These are phyloP conservation scores for Abramis brama DNA, from an alignment of 2,113 vertebrate species.

Conservation along the genomic window DNA sequence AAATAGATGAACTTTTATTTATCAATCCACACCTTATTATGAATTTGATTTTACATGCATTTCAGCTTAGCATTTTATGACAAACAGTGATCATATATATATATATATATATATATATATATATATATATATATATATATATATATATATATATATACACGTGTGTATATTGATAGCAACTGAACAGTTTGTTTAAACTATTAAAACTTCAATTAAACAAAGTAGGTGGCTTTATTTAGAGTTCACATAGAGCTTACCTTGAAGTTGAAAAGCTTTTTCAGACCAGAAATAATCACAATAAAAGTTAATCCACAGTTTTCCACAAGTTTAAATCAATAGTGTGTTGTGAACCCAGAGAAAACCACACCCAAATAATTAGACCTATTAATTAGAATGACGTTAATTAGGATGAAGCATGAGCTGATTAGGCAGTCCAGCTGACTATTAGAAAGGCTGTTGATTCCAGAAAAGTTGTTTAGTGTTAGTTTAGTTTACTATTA, in stretches of 20 bases:
- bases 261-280: neutral
- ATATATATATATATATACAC: too few species aligned
- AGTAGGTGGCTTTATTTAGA: neutral
- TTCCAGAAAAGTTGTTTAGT: neutral
- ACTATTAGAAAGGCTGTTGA: neutral
- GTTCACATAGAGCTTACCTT: neutral
- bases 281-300: neutral
- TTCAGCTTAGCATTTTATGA: too few species aligned
- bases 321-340: neutral
- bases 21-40: too few species aligned
- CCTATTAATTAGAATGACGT: neutral
- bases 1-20: too few species aligned
- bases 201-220: neutral
- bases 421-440: neutral
- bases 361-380: conserved; percentile 17
- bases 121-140: too few species aligned
- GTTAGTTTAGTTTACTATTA: neutral
- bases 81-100: too few species aligned
- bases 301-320: neutral
- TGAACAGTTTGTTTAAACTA: neutral
- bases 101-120: too few species aligned
- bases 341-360: neutral
- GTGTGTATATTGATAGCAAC: neutral
- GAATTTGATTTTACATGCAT: too few species aligned
- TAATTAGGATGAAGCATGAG: neutral